A percentile compares a stretch with the other conserved stretches of the same genome.
Evolutionary conservation across 1,140 invertebrate species (phyloP).

Genomic region (Magallana gigas): DNA sequence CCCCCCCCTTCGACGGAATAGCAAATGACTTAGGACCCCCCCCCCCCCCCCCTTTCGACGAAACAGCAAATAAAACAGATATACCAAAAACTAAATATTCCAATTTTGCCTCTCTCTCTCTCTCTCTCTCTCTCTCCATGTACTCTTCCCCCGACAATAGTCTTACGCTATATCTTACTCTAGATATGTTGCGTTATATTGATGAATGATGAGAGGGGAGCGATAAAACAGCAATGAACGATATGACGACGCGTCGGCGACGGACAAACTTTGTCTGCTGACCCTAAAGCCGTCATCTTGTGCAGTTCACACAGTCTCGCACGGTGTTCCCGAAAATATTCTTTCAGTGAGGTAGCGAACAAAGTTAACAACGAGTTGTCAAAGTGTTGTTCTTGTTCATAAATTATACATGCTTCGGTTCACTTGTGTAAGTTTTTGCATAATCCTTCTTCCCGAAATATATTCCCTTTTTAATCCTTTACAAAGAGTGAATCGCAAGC

Average conservation of each 20-base stretch:
- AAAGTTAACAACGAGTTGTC: not conserved
- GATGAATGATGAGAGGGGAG: not conserved
- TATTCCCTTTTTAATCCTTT: too few relatives aligned
- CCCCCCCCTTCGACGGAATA: too few relatives aligned
- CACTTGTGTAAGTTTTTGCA: slow-evolving; percentile 11
- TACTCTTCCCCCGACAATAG: too few relatives aligned
- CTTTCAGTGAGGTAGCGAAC: not conserved
- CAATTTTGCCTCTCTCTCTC: too few relatives aligned
- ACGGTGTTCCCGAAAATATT: not conserved
- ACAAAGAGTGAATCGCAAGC: too few relatives aligned
- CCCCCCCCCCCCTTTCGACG: too few relatives aligned
- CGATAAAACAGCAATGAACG: slow-evolving; percentile 23
- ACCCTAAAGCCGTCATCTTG: not conserved
- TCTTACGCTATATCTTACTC: too few relatives aligned
- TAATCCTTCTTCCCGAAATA: not conserved
- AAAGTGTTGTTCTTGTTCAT: not conserved
- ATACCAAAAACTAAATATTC: too few relatives aligned
- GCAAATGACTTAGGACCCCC: too few relatives aligned
- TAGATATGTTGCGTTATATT: not conserved
- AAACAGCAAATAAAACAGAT: too few relatives aligned
- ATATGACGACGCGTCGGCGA: slow-evolving; percentile 8
- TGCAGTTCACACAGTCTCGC: not conserved
- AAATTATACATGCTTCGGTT: not conserved
- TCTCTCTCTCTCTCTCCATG: too few relatives aligned
- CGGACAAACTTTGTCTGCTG: not conserved